These are phyloP conservation scores for Drosophila lacteicornis DNA, from an alignment of 1,140 invertebrate species.

Conservation along the genomic window DNA sequence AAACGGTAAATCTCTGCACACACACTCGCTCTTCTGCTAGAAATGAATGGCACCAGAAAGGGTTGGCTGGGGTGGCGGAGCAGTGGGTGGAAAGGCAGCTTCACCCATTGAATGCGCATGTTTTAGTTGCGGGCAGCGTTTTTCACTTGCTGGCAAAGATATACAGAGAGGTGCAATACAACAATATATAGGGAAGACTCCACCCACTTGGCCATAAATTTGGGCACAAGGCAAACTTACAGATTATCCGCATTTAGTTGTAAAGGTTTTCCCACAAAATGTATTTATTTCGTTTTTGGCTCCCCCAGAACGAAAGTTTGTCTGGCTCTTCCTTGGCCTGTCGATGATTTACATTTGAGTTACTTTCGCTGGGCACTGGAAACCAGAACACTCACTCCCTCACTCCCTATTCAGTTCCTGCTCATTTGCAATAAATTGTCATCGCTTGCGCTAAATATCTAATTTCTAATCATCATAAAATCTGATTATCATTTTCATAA, in stretches of 20 bases:
- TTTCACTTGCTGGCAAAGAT: slow-evolving; percentile 50
- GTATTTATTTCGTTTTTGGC: slow-evolving; percentile 79
- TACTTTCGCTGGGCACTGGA: slow-evolving; percentile 57
- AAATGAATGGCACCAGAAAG: slow-evolving; percentile 75
- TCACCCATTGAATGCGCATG: slow-evolving; percentile 80
- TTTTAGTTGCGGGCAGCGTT: slow-evolving; percentile 74
- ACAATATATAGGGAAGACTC: slow-evolving; percentile 65
- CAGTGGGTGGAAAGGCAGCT: slow-evolving; percentile 20
- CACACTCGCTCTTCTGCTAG: slow-evolving; percentile 60
- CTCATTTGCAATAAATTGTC: slow-evolving; percentile 78
- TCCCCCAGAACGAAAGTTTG: slow-evolving; percentile 74
- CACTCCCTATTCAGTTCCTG: slow-evolving; percentile 13
- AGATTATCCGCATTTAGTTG: slow-evolving; percentile 84
- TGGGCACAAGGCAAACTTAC: slow-evolving; percentile 80
- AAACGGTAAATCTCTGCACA: slow-evolving; percentile 84
- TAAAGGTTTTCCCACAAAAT: slow-evolving; percentile 78
- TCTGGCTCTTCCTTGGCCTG: slow-evolving; percentile 44
- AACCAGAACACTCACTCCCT: too few relatives aligned
- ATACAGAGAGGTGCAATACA: slow-evolving; percentile 59
- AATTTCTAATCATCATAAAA: slow-evolving; percentile 83
- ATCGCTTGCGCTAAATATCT: slow-evolving; percentile 49
- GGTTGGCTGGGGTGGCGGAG: slow-evolving; percentile 6
- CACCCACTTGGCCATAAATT: slow-evolving; percentile 79
- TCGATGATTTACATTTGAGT: slow-evolving; percentile 82
- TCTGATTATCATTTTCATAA: slow-evolving; percentile 78